Evolutionary conservation across 2,888 invertebrate genomes (phyloP), one percentile per base, ranked within the genome.

Genomic region (Chromoteleia sp.): DNA sequence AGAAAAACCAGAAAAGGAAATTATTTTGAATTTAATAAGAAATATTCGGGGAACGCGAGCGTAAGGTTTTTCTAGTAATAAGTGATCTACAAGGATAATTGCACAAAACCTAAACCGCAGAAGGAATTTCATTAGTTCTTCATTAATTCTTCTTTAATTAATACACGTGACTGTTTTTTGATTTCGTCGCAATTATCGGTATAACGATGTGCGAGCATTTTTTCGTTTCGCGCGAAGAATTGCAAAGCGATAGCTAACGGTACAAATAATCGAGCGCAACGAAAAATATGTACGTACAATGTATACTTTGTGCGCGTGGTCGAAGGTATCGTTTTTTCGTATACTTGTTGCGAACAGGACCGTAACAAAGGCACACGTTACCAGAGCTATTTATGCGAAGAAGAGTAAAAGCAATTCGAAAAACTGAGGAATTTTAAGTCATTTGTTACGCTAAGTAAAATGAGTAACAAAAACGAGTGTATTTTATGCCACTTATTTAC

Each of bases 191-290:
- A 36, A 1, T 36, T 3, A n/a, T 10, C 10, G n/a, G 36, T 10
- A n/a, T 36, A 36, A 36, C 25, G 39, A 14, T 39, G 39, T 17
- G 21, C 58, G 58, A 58, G 39, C 5, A 58, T 58, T 39, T 58
- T 58, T 58, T 36, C 2, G 21, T 39, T 12, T 58, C 39, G 39
- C 14, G 39, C 58, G 43, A 15, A 25, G 43, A 33, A 61, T 45
- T 15, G 48, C 33, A 19, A 61, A 48, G 48, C 61, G 19, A 45
- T 33, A 29, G 29, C 50, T 68, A 68, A 68, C 67, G 67, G 67
- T 68, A 68, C 52, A 39, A 54, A 54, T 54, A 54, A 52, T 67
- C 41, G 67, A 50, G 50, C 39, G 19, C 65, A 65, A 19, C 48
- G 65, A 65, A 65, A 65, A 65, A 59, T 59, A 25, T 43, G 59